phyloP scores from a whole-genome alignment of 2,113 vertebrate genomes.

The Syrrhaptes paradoxus region DNA sequence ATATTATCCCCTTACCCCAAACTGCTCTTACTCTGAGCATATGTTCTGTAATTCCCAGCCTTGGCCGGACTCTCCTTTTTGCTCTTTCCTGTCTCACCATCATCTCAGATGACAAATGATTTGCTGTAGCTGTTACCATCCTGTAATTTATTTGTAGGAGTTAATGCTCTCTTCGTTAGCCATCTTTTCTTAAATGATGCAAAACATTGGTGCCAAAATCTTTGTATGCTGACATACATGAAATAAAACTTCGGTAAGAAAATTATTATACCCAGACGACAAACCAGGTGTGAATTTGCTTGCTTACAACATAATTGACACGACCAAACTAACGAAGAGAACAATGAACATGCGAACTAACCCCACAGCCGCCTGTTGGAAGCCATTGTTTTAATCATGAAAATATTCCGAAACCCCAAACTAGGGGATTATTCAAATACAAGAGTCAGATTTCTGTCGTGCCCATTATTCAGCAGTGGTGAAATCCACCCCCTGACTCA shows the following conservation, averaged over 20 bases:
- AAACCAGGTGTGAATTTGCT: neutral
- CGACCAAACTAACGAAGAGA: neutral
- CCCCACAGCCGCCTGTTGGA: accelerated
- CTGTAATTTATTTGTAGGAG: slow-evolving; percentile 6
- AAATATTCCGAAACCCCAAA: neutral
- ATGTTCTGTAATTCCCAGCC: slow-evolving; percentile 36
- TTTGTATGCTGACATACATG: neutral
- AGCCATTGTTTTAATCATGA: neutral
- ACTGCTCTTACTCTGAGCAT: slow-evolving; percentile 8
- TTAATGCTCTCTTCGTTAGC: neutral
- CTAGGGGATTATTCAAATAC: neutral
- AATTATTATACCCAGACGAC: neutral
- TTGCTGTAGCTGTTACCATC: slow-evolving; percentile 16
- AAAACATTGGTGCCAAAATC: neutral
- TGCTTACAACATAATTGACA: neutral
- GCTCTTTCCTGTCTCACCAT: slow-evolving; percentile 37
- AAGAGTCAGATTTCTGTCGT: accelerated
- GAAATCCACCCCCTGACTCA: neutral
- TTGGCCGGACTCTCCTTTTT: neutral
- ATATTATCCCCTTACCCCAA: slow-evolving; percentile 29
- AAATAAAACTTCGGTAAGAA: neutral
- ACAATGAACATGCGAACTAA: neutral
- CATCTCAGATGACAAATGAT: neutral
- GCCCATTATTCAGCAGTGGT: neutral
- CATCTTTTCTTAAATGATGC: slow-evolving; percentile 5